Percentiles rank a stretch among this genome's conserved stretches.
Evolutionary conservation across 2,113 vertebrate species (phyloP).

Genomic region (Tragelaphus imberbis): DNA sequence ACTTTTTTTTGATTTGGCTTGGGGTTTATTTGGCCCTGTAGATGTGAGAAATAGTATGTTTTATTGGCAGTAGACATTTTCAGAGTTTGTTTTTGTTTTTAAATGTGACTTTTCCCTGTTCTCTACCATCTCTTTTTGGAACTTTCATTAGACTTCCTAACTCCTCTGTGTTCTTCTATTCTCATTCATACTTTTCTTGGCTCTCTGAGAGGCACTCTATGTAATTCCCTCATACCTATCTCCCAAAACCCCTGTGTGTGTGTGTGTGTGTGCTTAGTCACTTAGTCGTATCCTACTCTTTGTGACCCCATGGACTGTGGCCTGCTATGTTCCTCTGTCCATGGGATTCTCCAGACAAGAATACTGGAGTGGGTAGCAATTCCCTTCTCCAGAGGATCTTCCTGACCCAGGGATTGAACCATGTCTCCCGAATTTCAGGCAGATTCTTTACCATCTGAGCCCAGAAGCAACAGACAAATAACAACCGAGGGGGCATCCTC

Average conservation of each 20-base stretch:
- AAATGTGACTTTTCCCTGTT: not conserved
- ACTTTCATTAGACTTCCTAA: not conserved
- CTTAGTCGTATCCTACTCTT: not conserved
- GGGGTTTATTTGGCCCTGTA: not conserved
- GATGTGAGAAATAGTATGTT: not conserved
- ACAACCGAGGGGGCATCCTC: not conserved
- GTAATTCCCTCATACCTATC: not conserved
- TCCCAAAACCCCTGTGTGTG: not conserved
- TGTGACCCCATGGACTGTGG: not conserved
- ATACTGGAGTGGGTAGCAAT: not conserved
- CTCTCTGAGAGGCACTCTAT: not conserved
- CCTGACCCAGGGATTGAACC: rapidly evolving
- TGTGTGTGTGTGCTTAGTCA: not conserved
- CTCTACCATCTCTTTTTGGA: not conserved
- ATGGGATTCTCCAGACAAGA: not conserved
- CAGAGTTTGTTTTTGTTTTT: not conserved
- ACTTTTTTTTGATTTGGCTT: not conserved
- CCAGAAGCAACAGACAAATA: not conserved
- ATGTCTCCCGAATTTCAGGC: not conserved
- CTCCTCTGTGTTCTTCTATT: not conserved
- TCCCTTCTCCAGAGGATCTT: not conserved
- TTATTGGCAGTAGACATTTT: not conserved
- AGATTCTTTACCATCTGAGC: not conserved
- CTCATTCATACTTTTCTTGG: not conserved
- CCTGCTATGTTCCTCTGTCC: not conserved